Base-by-base conservation (phyloP, 1,140 invertebrate genomes). In the Megalopta genalis region DNA sequence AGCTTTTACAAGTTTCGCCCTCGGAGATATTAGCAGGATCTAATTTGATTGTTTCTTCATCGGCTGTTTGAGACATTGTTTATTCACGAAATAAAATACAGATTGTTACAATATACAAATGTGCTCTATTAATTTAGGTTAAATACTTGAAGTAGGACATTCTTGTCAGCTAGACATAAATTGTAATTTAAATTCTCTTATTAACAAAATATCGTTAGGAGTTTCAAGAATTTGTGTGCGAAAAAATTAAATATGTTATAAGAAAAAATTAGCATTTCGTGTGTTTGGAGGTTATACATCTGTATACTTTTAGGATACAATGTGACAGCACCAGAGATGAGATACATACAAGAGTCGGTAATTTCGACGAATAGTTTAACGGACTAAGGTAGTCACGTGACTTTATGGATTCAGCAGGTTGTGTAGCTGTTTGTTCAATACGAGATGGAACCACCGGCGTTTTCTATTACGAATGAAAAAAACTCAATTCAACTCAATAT, bases 1-100 rank as follows among this genome's bases (percentile, higher is more conserved):
- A 92, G 16, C 80, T 87, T 78, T 90, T 91, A 64, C 91, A 92
- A 65, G 18, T 64, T 25, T 80, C 69, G 8, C 10, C n/a, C 1
- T 12, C 59, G 14, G 37, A 27, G 14, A n/a, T 12, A 21, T 67
- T 39, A 18, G 49, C 4, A 39, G 65, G 52, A 39, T 67, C 23
- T 14, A 18, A 42, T 39, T 62, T 76, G 1, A 21, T 16, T 37
- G 37, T 10, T 32, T 52, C 32, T 27, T 46, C 42, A 21, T 32
- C n/a, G 39, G 9, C 21, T 57, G 66, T 42, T 52, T 67, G 54
- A 25, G 71, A 25, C 77, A 75, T 80, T 42, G 4, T 57, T 65
- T 59, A 32, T 37, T 73, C 21, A 52, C 7, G 12, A 37, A 37
- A 49, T 62, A 57, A 65, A 49, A 9, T 68, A 25, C 23, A 23